Evolutionary conservation across 2,888 invertebrate genomes (phyloP).

Genomic region (Athripsodes cinereus): DNA sequence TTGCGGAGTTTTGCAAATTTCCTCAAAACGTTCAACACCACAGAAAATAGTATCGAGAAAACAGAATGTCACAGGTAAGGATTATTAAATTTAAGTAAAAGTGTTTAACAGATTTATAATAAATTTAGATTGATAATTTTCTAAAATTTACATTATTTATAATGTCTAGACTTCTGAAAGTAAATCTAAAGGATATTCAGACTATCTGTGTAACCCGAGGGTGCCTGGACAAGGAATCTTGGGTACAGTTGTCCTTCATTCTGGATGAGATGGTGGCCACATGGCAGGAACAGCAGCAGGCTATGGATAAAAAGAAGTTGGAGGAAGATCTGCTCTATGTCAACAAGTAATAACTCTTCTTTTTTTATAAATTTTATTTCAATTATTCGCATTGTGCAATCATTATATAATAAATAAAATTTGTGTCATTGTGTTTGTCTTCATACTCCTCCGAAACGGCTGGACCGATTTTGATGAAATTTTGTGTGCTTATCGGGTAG

Average conservation of each 20-base stretch:
- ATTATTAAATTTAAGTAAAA: no score
- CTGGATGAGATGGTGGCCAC: slow-evolving; percentile 57
- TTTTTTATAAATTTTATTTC: slow-evolving; percentile 25
- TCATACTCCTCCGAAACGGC: no score
- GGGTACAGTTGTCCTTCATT: slow-evolving; percentile 48
- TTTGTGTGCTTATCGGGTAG: no score
- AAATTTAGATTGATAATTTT: background rate
- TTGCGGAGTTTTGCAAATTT: slow-evolving; percentile 37
- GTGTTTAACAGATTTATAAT: no score
- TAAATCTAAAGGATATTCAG: slow-evolving; percentile 61
- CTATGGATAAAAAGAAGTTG: slow-evolving; percentile 57
- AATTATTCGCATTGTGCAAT: no score
- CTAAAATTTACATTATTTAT: background rate
- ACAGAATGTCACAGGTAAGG: slow-evolving; percentile 47
- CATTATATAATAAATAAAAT: no score
- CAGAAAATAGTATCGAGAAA: slow-evolving; percentile 32
- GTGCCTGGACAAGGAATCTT: slow-evolving; percentile 40
- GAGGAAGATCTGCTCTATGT: slow-evolving; percentile 75
- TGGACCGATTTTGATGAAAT: no score
- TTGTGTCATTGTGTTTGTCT: no score
- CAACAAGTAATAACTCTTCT: slow-evolving; percentile 61
- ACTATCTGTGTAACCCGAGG: slow-evolving; percentile 57
- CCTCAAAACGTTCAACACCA: slow-evolving; percentile 28
- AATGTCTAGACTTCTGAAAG: slow-evolving; percentile 54
- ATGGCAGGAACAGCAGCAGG: slow-evolving; percentile 73